Evolutionary conservation across 2,888 invertebrate species (phyloP).

Genomic region (Phania funesta): DNA sequence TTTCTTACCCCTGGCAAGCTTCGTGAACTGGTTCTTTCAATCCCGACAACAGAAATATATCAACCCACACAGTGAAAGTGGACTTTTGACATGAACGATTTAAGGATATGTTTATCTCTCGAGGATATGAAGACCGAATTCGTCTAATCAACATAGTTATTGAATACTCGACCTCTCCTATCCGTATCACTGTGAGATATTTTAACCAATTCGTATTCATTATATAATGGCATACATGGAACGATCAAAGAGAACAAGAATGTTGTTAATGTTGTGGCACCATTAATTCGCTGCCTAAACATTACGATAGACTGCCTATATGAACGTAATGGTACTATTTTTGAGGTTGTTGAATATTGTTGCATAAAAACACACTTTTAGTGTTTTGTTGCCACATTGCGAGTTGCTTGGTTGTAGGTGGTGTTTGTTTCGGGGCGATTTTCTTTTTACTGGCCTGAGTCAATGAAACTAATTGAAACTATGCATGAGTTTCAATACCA

Average conservation of each 20-base stretch:
- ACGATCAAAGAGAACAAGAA: not conserved
- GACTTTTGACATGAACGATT: too few species aligned
- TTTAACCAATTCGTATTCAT: too few species aligned
- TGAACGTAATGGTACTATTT: constrained; percentile 45
- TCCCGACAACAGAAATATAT: too few species aligned
- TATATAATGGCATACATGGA: too few species aligned
- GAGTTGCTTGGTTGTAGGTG: constrained; percentile 49
- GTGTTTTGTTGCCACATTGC: constrained; percentile 20
- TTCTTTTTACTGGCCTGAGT: constrained; percentile 31
- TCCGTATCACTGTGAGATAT: too few species aligned
- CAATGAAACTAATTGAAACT: constrained; percentile 60
- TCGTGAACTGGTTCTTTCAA: too few species aligned
- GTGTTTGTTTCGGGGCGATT: constrained; percentile 4
- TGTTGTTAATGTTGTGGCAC: not conserved
- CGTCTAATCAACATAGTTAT: too few species aligned
- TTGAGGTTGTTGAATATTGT: constrained; percentile 6
- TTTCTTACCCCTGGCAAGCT: too few species aligned
- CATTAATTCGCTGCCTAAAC: constrained; percentile 19
- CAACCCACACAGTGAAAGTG: too few species aligned
- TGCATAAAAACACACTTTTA: not conserved
- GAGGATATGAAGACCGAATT: too few species aligned
- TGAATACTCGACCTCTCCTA: too few species aligned
- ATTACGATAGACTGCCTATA: constrained; percentile 45
- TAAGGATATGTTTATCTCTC: too few species aligned
- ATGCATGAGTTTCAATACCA: constrained; percentile 61